Conservation (phyloP, 2,888 invertebrate species). For the Eupithecia dodoneata region DNA sequence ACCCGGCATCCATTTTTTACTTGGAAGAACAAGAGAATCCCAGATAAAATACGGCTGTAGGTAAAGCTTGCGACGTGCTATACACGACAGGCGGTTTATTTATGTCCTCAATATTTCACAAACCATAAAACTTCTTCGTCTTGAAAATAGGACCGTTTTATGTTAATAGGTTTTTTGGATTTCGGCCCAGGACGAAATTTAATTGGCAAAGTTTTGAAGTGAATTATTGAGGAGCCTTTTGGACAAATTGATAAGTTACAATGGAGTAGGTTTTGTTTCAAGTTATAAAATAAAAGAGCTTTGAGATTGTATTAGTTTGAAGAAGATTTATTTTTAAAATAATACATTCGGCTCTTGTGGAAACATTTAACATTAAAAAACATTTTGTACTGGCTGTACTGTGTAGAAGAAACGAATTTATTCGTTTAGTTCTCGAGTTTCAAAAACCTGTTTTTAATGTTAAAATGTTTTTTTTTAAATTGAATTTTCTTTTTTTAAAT, state of each 20-base stretch:
- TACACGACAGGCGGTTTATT: conserved; percentile 80
- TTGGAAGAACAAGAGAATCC: conserved; percentile 75
- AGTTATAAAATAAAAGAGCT: conserved; percentile 5
- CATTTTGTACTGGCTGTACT: neutral
- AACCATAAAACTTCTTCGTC: conserved; percentile 80
- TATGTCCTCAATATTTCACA: conserved; percentile 82
- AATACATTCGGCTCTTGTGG: neutral
- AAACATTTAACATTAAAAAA: neutral
- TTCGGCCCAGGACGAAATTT: conserved; percentile 51
- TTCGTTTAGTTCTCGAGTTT: neutral
- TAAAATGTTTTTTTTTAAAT: too few relatives aligned
- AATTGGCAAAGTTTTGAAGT: conserved; percentile 46
- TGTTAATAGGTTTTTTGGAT: conserved; percentile 73
- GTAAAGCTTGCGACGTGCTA: conserved; percentile 75
- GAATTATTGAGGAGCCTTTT: conserved; percentile 43
- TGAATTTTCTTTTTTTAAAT: too few relatives aligned
- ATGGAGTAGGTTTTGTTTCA: conserved; percentile 21
- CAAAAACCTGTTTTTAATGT: neutral
- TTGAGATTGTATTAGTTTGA: neutral
- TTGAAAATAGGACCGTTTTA: conserved; percentile 79
- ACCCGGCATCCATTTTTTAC: conserved; percentile 70
- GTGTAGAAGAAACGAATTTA: neutral
- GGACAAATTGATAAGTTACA: conserved; percentile 37
- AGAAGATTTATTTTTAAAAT: neutral
- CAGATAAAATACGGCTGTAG: conserved; percentile 76